Conservation (phyloP, 2,888 invertebrate species). For the Oxycera nigricornis region DNA sequence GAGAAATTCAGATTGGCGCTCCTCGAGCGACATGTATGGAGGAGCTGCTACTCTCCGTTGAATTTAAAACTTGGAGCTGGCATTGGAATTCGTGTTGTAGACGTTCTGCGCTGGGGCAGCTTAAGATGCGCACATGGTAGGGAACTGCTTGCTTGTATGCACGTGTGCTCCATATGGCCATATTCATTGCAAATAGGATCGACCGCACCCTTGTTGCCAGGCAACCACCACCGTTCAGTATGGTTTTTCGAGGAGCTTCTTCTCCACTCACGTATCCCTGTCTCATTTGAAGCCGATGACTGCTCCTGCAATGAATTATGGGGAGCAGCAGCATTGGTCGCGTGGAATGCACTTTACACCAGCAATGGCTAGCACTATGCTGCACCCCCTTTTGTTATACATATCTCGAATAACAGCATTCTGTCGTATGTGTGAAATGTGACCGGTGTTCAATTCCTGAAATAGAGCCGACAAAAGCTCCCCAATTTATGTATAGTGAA, state of each 20-base stretch:
- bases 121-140: neutral
- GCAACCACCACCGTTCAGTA: conserved; percentile 43
- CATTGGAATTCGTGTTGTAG: conserved; percentile 17
- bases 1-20: no score
- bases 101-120: neutral
- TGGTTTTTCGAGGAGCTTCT: neutral
- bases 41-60: no score
- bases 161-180: conserved; percentile 32
- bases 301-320: neutral
- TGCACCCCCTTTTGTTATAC: no score
- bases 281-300: neutral
- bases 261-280: neutral
- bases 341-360: neutral
- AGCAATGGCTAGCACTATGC: neutral
- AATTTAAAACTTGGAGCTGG: conserved; percentile 8
- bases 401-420: no score
- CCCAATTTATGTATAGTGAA: no score
- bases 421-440: neutral
- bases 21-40: no score
- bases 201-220: conserved; percentile 48
- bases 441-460: no score
- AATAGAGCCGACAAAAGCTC: no score
- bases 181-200: conserved; percentile 40
- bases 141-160: neutral
- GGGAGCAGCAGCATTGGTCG: neutral